A percentile compares a stretch with the other conserved stretches of the same genome.
phyloP scores from a whole-genome alignment of 2,888 invertebrate species.

The Tricholauxania praeusta region DNA sequence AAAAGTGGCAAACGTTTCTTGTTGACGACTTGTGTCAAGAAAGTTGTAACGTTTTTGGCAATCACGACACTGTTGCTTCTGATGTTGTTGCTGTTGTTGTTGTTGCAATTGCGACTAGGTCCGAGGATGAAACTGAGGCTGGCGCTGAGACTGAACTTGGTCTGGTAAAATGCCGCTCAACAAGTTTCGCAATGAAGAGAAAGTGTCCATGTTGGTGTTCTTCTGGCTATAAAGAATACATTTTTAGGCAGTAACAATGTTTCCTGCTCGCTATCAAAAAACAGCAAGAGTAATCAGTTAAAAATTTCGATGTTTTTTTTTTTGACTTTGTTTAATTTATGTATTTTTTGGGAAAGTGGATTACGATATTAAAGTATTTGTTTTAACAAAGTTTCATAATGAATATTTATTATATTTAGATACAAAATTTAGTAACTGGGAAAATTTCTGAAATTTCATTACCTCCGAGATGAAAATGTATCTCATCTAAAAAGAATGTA shows the following conservation, averaged over 20 bases:
- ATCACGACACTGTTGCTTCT: not conserved
- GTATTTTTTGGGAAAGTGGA: too few species aligned
- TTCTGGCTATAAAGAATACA: slow-evolving; percentile 61
- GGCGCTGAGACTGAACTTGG: slow-evolving; percentile 12
- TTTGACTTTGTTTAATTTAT: not conserved
- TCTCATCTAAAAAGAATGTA: too few species aligned
- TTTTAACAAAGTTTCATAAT: too few species aligned
- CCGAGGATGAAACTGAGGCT: too few species aligned
- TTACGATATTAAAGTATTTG: too few species aligned
- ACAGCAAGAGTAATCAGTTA: slow-evolving; percentile 3
- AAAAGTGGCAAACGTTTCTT: not conserved
- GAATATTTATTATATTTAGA: too few species aligned
- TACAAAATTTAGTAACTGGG: too few species aligned
- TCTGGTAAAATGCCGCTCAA: slow-evolving; percentile 19
- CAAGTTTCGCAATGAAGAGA: slow-evolving; percentile 53
- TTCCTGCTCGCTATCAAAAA: slow-evolving; percentile 53
- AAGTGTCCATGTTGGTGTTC: slow-evolving; percentile 62
- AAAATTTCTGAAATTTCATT: too few species aligned
- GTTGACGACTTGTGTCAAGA: slow-evolving; percentile 36
- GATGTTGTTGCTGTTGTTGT: not conserved
- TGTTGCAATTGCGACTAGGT: too few species aligned
- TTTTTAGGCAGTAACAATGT: slow-evolving; percentile 57
- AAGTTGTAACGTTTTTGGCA: slow-evolving; percentile 32
- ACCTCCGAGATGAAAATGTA: too few species aligned
- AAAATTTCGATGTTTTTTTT: not conserved